Conservation (phyloP, 2,797 vertebrate species). For the Chanos chanos region DNA sequence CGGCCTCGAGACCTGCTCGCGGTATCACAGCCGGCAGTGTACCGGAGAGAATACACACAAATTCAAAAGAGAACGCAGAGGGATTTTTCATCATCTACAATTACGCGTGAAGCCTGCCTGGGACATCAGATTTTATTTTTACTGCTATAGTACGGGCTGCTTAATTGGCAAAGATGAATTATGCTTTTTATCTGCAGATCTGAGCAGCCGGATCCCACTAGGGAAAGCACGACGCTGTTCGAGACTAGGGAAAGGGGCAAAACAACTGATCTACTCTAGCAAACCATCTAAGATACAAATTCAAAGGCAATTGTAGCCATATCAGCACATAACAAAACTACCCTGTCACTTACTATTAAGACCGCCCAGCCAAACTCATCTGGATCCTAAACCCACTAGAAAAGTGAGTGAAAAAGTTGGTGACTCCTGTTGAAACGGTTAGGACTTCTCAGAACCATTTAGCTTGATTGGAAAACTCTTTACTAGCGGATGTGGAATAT, state of each 20-base stretch:
- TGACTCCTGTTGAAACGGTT: too few species aligned
- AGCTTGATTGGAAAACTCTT: neutral
- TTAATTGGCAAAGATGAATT: conserved; percentile 35
- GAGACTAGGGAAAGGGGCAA: neutral
- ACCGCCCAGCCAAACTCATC: too few species aligned
- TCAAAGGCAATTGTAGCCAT: too few species aligned
- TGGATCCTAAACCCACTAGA: too few species aligned
- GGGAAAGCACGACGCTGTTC: neutral
- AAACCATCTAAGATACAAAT: too few species aligned
- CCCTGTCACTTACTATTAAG: too few species aligned
- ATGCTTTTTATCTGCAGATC: conserved; percentile 6
- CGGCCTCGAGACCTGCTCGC: conserved; percentile 13
- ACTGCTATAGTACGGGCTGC: conserved; percentile 21
- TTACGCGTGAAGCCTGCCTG: conserved; percentile 33
- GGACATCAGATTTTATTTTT: conserved; percentile 27
- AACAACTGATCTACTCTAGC: neutral
- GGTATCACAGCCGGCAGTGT: conserved; percentile 4
- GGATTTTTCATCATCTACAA: conserved; percentile 35
- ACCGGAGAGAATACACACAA: conserved; percentile 11
- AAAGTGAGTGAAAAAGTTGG: too few species aligned
- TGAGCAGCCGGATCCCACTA: neutral
- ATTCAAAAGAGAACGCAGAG: conserved; percentile 6
- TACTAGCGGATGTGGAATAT: conserved; percentile 2
- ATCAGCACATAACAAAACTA: too few species aligned
- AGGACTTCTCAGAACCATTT: conserved; percentile 10